Evolutionary conservation across 2,113 vertebrate genomes (phyloP), one percentile per base, ranked within the genome.

Genomic region (Lipophrys pholis): DNA sequence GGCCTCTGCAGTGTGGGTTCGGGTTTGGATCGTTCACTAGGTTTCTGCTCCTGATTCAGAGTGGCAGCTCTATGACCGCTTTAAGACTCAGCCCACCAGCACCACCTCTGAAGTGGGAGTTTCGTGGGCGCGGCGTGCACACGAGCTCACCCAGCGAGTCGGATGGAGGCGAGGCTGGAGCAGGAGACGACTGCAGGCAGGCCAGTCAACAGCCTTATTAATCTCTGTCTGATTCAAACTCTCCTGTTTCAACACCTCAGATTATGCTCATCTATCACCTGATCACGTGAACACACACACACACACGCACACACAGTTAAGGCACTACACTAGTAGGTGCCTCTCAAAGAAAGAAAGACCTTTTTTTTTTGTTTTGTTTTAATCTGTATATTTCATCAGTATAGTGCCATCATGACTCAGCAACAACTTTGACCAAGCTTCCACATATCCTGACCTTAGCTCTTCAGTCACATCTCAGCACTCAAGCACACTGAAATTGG

Each of bases 221-320:
- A 90, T 85, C 85, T 83, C 53, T 73, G 74, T 80, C 85, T 82
- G 70, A 69, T 69, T 78, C 76, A 49, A 78, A 49, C 0, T 10
- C 64, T 79, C 58, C 63, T 77, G 72, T 80, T 85, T 83, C 73
- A 76, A 68, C 80, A 76, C 73, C 11, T 7, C 42, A 91, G 68
- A 84, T 78, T 76, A 82, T 80, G 73, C 76, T 85, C 78, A 89
- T 88, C 78, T 82, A 89, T 89, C 85, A 86, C 70, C 76, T 51
- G 73, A 62, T 80, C 77, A 76, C 10, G 15, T 11, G 51, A 57
- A 45, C 5, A 41, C 71, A 40, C 68, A 49, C 17, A 35, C 69
- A 48, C 57, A 36, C 15, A 16, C 66, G 56, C 59, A 52, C 36
- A 39, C 36, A 53, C 21, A 30, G 2, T 2, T 4, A 30, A 30